phyloP scores from a whole-genome alignment of 2,888 invertebrate species.

The Sicus ferrugineus region DNA sequence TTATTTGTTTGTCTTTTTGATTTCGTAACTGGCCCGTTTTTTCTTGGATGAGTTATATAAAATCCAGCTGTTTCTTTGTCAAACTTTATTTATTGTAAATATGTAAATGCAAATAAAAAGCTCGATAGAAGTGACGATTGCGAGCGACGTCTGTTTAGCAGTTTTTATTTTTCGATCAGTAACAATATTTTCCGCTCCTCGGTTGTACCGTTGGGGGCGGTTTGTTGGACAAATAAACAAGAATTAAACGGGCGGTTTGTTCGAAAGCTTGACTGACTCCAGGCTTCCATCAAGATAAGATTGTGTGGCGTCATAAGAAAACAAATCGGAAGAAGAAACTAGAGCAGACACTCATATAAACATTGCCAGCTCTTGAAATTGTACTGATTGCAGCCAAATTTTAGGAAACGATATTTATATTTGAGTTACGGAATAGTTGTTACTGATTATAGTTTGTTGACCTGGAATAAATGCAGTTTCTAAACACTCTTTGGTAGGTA shows the following conservation, averaged over 20 bases:
- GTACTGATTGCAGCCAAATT: not conserved
- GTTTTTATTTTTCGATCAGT: slow-evolving; percentile 10
- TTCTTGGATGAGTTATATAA: not conserved
- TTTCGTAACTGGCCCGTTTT: not conserved
- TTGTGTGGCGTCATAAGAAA: slow-evolving; percentile 26
- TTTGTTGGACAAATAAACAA: slow-evolving; percentile 54
- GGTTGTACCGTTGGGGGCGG: slow-evolving; percentile 50
- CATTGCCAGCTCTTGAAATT: not conserved
- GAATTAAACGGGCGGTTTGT: slow-evolving; percentile 22
- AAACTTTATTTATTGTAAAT: slow-evolving; percentile 20
- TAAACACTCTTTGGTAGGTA: no score
- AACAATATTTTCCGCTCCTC: slow-evolving; percentile 31
- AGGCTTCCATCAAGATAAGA: slow-evolving; percentile 42
- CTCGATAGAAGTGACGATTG: not conserved
- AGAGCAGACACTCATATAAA: not conserved
- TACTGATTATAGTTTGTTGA: no score
- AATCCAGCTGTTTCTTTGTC: slow-evolving; percentile 23
- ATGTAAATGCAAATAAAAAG: slow-evolving; percentile 20
- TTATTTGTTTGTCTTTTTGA: not conserved
- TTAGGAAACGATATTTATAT: no score
- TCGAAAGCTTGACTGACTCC: not conserved
- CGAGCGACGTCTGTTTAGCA: slow-evolving; percentile 3
- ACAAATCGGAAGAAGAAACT: not conserved
- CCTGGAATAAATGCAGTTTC: no score
- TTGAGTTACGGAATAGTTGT: no score